A percentile compares a stretch with the other conserved stretches of the same genome.
Conservation (phyloP, 2,797 vertebrate genomes). For the Arctocebus calabarensis region DNA sequence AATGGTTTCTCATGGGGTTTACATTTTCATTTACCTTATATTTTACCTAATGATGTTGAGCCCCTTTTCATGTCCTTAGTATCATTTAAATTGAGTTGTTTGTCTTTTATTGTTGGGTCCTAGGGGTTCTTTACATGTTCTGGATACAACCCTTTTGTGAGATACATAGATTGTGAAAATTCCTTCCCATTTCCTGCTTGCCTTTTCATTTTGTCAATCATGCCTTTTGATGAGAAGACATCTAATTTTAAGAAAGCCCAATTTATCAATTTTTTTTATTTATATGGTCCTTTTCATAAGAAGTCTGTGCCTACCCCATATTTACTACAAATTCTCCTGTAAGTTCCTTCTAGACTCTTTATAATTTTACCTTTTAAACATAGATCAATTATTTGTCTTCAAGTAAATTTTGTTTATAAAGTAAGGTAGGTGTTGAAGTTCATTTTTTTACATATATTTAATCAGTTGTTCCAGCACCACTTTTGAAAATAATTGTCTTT, state of each 20-base stretch:
- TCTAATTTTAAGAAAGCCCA: conserved; percentile 15
- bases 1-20: neutral
- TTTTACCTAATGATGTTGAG: neutral
- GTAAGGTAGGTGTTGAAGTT: neutral
- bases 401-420: neutral
- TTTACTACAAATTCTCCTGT: neutral
- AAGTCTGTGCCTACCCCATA: neutral
- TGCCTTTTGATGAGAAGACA: neutral
- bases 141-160: neutral
- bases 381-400: neutral
- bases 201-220: conserved; percentile 14
- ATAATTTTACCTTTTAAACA: neutral
- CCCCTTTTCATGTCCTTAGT: neutral
- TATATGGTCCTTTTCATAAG: neutral
- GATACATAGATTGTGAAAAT: neutral
- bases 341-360: neutral
- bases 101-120: neutral
- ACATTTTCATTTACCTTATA: neutral
- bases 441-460: neutral
- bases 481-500: neutral
- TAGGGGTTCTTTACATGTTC: neutral
- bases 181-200: neutral
- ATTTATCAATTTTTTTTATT: neutral
- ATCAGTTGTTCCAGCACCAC: neutral
- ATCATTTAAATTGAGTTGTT: neutral